phyloP scores from a whole-genome alignment of 1,140 invertebrate genomes.

The Whitmania pigra region DNA sequence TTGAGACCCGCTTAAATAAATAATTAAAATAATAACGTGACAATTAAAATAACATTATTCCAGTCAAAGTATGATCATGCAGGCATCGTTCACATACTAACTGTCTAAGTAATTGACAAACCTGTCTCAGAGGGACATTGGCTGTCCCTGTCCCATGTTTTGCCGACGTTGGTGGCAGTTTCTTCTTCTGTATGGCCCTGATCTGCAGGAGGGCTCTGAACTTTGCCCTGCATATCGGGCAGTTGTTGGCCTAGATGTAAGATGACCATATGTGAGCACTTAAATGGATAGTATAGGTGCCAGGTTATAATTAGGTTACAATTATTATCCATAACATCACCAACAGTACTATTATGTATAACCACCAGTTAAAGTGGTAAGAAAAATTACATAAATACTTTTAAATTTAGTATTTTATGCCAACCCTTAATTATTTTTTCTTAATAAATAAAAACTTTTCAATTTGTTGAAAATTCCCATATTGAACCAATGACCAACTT shows the following conservation, averaged over 20 bases:
- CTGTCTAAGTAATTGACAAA: not conserved
- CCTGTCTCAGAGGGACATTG: not conserved
- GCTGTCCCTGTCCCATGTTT: not conserved
- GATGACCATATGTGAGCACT: not conserved
- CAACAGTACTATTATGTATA: too few species aligned
- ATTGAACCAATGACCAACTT: conserved; percentile 31
- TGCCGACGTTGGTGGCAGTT: not conserved
- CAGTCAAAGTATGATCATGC: not conserved
- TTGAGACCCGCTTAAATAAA: too few species aligned
- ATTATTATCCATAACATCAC: too few species aligned
- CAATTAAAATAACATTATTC: not conserved
- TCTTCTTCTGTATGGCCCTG: conserved; percentile 71
- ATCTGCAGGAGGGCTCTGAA: conserved; percentile 92
- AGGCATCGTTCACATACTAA: not conserved
- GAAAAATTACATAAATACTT: too few species aligned
- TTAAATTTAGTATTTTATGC: too few species aligned
- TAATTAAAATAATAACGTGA: too few species aligned
- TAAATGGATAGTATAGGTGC: too few species aligned
- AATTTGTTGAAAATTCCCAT: not conserved
- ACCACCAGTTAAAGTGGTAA: too few species aligned
- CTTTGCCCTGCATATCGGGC: conserved; percentile 92
- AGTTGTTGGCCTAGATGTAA: conserved; percentile 73
- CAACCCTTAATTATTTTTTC: too few species aligned
- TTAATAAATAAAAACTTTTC: not conserved
- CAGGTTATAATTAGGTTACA: too few species aligned